Percentiles rank a stretch among this genome's conserved stretches.
Conservation (phyloP, 2,888 invertebrate genomes). For the Isoperla grammatica region DNA sequence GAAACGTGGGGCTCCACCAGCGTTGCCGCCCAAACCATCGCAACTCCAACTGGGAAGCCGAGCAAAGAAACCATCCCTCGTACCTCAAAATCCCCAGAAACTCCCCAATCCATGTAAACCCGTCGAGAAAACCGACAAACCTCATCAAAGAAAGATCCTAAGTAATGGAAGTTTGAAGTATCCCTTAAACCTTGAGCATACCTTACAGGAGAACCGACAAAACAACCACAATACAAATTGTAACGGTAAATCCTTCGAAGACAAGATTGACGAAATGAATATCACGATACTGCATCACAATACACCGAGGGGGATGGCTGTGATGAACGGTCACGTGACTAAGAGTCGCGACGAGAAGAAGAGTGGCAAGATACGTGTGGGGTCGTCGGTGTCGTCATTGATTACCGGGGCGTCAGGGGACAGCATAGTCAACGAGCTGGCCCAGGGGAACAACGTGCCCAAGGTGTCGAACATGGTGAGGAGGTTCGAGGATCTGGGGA, state of each 20-base stretch:
- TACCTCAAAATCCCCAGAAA: neutral
- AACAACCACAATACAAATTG: neutral
- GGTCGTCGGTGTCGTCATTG: conserved; percentile 30
- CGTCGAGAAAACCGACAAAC: conserved; percentile 17
- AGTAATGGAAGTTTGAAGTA: conserved; percentile 29
- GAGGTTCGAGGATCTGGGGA: conserved; percentile 44
- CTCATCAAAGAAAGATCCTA: conserved; percentile 26
- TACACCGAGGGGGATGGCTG: conserved; percentile 12
- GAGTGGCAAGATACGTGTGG: conserved; percentile 27
- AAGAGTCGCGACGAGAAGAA: neutral
- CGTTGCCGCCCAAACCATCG: conserved; percentile 68
- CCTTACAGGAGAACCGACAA: neutral
- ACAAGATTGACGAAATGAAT: conserved; percentile 23
- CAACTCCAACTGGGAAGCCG: conserved; percentile 26
- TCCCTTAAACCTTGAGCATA: conserved; percentile 17
- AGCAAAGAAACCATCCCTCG: neutral
- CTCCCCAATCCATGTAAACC: neutral
- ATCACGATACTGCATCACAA: conserved; percentile 7
- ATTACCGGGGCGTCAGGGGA: conserved; percentile 29
- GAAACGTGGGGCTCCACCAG: conserved; percentile 56
- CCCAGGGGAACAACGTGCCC: conserved; percentile 29
- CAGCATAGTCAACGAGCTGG: conserved; percentile 30
- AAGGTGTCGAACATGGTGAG: conserved; percentile 41
- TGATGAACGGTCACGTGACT: neutral
- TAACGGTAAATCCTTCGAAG: conserved; percentile 19